Evolutionary conservation across 1,140 invertebrate genomes (phyloP), one percentile per base, ranked within the genome.

Genomic region (Drosophila arawakana): DNA sequence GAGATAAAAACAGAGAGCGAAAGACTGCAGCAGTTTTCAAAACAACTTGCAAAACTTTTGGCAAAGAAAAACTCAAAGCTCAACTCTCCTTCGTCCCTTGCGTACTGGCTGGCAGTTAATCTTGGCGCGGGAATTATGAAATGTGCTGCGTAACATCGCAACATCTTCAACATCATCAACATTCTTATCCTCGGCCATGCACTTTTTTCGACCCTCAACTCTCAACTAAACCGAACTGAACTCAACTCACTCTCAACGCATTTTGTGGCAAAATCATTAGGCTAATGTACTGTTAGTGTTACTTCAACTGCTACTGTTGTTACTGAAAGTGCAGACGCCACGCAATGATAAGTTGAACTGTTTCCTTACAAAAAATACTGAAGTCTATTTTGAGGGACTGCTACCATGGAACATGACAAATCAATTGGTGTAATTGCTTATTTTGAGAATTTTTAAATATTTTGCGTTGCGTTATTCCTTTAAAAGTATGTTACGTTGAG

Each of bases 81-180:
- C 54, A 44, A 30, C 47, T 39, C 13, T 37, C 54, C 7, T 10
- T 41, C 10, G 8, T 4, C 3, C 39, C 49, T 25, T 18, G 13
- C 9, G 44, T 18, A 1, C 13, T 54, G 44, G 34, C 37, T 43
- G 55, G 59, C 60, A 65, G 63, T 77, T 88, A 86, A 88, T 86
- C 82, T 72, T 88, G 76, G 79, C 82, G 83, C 82, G 82, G 82
- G 82, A 86, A 88, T 88, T 86, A 86, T 86, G 82, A 86, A 86
- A 86, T 86, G 82, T 86, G 82, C 82, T 88, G 80, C 83, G 83
- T 86, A 85, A 85, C 73, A 59, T 30, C 25, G 25, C 6, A 5
- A 30, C 25, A 30, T 55, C 66, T 34, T 70, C 66, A 73, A 61
- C 70, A 62, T 55, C 66, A 34, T 70, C 66, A 73, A 61, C 70